These are phyloP conservation scores for Chlorocebus sabaeus DNA, from an alignment of 2,113 vertebrate genomes.

Conservation along the genomic window DNA sequence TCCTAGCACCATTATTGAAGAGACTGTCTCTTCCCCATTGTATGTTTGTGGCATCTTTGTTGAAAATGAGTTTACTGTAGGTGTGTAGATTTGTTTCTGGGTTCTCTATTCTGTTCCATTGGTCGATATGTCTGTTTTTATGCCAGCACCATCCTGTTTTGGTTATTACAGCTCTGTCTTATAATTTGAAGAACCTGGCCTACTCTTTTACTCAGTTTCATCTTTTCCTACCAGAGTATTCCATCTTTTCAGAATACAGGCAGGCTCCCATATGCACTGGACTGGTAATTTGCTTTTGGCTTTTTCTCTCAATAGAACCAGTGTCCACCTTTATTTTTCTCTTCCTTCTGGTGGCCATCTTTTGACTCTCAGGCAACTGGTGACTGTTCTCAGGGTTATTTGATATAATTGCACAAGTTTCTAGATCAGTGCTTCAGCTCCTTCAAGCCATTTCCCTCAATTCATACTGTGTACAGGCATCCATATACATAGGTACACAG, in stretches of 20 bases:
- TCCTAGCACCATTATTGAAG: no score
- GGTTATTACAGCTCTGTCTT: no score
- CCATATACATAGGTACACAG: accelerated
- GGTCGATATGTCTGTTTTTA: no score
- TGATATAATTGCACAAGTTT: neutral
- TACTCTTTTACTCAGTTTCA: neutral
- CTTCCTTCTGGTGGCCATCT: neutral
- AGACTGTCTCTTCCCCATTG: no score
- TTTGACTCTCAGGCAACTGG: neutral
- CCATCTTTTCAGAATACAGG: neutral
- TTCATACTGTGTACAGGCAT: neutral
- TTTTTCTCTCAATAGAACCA: neutral
- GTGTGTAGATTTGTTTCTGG: no score
- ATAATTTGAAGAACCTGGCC: no score
- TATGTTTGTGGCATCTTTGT: no score
- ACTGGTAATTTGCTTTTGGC: neutral
- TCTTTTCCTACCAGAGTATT: neutral
- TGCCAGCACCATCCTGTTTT: no score
- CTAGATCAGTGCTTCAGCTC: neutral
- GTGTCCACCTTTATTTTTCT: neutral
- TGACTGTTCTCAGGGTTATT: neutral
- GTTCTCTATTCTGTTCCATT: no score
- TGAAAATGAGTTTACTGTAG: no score
- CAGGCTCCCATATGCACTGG: neutral
- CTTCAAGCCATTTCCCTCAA: neutral